Evolutionary conservation across 1,140 invertebrate species (phyloP).

Genomic region (Drosophila pallidifrons): DNA sequence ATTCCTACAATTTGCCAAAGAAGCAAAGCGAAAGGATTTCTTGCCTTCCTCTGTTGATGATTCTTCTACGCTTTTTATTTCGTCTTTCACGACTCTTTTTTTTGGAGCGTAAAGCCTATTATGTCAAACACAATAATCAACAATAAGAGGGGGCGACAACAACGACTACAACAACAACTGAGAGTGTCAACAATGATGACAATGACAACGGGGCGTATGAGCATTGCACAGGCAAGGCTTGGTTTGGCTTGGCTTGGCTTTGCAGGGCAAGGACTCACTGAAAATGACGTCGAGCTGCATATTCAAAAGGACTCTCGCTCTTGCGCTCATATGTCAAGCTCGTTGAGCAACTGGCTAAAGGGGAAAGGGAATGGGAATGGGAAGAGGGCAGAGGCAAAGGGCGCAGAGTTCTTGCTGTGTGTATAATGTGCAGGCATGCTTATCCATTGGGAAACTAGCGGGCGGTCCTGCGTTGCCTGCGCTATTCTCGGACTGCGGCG

Average conservation of each 20-base stretch:
- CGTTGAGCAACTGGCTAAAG: background rate
- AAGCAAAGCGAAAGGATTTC: constrained; percentile 73
- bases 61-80: constrained; percentile 17
- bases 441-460: constrained; percentile 48
- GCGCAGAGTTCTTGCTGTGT: too few species aligned
- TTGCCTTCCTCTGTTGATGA: constrained; percentile 31
- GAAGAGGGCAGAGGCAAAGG: too few species aligned
- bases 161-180: constrained; percentile 25
- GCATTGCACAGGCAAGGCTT: constrained; percentile 28
- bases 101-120: constrained; percentile 83
- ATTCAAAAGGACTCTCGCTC: constrained; percentile 62
- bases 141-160: constrained; percentile 56
- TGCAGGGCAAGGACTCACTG: constrained; percentile 20
- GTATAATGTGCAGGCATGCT: constrained; percentile 70
- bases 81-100: constrained; percentile 34
- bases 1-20: constrained; percentile 80
- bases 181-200: constrained; percentile 46
- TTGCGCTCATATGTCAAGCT: constrained; percentile 27
- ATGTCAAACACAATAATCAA: constrained; percentile 84
- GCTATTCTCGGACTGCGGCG: constrained; percentile 1
- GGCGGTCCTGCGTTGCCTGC: constrained; percentile 43
- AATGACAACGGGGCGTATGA: constrained; percentile 69
- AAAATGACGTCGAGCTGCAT: constrained; percentile 67
- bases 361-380: constrained; percentile 4
- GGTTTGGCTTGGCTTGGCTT: constrained; percentile 2